These are phyloP conservation scores for Eueremaeus valkanovi DNA, from an alignment of 2,888 invertebrate species.

Conservation along the genomic window DNA sequence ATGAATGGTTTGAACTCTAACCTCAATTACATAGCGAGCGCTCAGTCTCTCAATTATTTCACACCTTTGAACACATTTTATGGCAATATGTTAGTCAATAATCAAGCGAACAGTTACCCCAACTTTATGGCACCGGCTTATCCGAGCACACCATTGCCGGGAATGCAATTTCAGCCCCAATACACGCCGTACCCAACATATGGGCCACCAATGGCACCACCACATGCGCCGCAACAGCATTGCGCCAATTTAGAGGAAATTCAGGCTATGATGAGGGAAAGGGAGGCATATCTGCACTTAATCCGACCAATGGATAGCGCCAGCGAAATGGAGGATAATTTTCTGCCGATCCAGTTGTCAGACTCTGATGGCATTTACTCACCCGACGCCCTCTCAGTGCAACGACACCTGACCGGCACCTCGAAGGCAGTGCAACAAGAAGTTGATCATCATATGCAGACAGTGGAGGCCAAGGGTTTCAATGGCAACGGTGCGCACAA, in stretches of 20 bases:
- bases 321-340: slow-evolving; percentile 42
- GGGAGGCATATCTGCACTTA: slow-evolving; percentile 33
- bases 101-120: not conserved
- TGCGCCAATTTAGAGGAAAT: slow-evolving; percentile 33
- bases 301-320: slow-evolving; percentile 42
- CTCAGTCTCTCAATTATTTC: not conserved
- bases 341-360: slow-evolving; percentile 44
- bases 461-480: not conserved
- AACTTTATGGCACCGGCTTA: not conserved
- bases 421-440: too few relatives aligned
- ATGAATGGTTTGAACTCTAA: not conserved
- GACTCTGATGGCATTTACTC: slow-evolving; percentile 42
- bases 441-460: slow-evolving; percentile 11
- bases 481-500: not conserved
- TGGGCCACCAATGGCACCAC: not conserved
- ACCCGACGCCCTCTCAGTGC: not conserved
- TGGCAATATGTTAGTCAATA: not conserved
- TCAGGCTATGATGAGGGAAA: slow-evolving; percentile 6
- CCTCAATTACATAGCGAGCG: not conserved
- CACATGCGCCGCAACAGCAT: not conserved
- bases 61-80: slow-evolving; percentile 10
- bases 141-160: not conserved
- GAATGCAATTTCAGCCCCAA: not conserved
- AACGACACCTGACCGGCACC: too few relatives aligned
- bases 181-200: not conserved